phyloP scores from a whole-genome alignment of 2,797 vertebrate species.

The Myotis vivesi region DNA sequence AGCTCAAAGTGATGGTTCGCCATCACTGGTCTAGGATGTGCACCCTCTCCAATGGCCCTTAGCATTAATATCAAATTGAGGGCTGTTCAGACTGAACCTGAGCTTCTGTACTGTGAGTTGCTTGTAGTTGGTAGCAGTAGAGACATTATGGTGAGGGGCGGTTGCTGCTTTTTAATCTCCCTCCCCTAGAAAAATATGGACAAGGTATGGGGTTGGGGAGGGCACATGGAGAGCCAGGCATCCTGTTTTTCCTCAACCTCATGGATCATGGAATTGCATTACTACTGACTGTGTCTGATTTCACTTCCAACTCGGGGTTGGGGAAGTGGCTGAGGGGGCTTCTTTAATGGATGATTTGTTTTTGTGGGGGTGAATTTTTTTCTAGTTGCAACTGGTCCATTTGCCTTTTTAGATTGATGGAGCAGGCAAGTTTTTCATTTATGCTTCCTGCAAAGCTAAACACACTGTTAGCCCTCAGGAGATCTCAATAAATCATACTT shows the following conservation, averaged over 20 bases:
- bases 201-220: not conserved
- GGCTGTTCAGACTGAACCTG: not conserved
- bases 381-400: not conserved
- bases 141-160: not conserved
- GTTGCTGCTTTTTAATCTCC: not conserved
- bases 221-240: rapidly evolving
- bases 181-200: not conserved
- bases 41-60: not conserved
- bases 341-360: not conserved
- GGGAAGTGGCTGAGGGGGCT: not conserved
- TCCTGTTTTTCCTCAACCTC: not conserved
- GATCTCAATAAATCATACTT: slow-evolving; percentile 1
- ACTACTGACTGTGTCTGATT: not conserved
- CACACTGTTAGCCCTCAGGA: not conserved
- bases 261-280: not conserved
- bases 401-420: not conserved
- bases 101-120: not conserved
- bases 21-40: not conserved
- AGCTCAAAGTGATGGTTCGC: too few species aligned
- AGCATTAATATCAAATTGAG: not conserved
- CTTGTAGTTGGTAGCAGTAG: not conserved
- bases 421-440: not conserved
- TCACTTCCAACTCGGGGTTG: not conserved
- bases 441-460: not conserved
- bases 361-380: not conserved